Base-by-base conservation (phyloP, 2,888 invertebrate genomes). In the Leptopilina myrica region DNA sequence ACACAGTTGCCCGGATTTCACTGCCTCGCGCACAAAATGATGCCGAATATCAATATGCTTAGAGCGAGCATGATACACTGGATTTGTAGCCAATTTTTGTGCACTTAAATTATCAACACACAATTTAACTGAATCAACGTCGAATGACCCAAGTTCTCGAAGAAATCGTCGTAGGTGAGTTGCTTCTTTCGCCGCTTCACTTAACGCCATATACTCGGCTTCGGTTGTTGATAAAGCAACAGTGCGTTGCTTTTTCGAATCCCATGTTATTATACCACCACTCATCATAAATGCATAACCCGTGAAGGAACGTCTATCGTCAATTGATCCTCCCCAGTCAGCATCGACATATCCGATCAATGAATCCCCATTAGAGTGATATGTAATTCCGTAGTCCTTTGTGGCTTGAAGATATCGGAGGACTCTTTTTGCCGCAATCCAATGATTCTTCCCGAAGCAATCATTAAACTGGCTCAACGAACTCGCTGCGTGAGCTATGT, bases 201-300 rank as follows among this genome's bases (percentile, higher is more conserved):
- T 79, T 46, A 86, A 83, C 9, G 87, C 84, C 56, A 88, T 82
- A 77, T 86, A 87, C 78, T 89, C 87, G 3, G 88, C 83, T 76
- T 88, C 87, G 5, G 86, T 85, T 0, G 86, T 87, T 83, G 76
- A 26, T 26, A 85, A 87, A 8, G n/a, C n/a, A n/a, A n/a, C n/a
- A n/a, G n/a, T n/a, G n/a, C n/a, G n/a, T n/a, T n/a, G n/a, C n/a
- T n/a, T n/a, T n/a, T n/a, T n/a, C n/a, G n/a, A n/a, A n/a, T n/a
- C n/a, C n/a, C n/a, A n/a, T n/a, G n/a, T n/a, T n/a, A n/a, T n/a
- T n/a, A n/a, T n/a, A n/a, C n/a, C n/a, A n/a, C n/a, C n/a, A n/a
- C n/a, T n/a, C n/a, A n/a, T n/a, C n/a, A n/a, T n/a, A n/a, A n/a
- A n/a, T n/a, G 85, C 78, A 78, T 84, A 86, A 0, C 88, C 89